Base-by-base conservation (phyloP, 2,797 vertebrate species). In the Mergus octosetaceus region DNA sequence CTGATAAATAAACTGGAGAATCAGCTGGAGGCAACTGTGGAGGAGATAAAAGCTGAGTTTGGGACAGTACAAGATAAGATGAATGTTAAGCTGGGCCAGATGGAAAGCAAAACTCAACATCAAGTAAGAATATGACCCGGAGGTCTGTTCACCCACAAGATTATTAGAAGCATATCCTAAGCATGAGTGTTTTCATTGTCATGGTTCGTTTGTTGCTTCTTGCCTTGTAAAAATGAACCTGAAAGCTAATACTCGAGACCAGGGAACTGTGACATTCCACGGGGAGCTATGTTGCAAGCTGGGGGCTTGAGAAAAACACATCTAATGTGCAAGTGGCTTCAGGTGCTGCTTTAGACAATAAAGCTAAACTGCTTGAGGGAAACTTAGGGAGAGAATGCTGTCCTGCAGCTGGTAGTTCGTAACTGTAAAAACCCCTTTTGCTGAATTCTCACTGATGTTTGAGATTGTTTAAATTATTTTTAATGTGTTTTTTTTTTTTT, bases 1-100 rank as follows among this genome's bases (percentile, higher is more conserved):
- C 98, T 99, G 25, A 98, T 99, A 97, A 98, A 95, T 94, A 99
- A 99, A 97, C 97, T 99, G 97, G 99, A 99, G 97, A 99, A 99
- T 97, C 99, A 99, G 97, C 95, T 99, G 96, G 98, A 99, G 96
- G 99, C 99, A 79, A 98, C 99, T 0, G 98, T 99, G 97, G 99
- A 99, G 97, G 99, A 99, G 97, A 98, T 99, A 97, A 99, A 98
- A 97, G 98, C 98, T 3, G 99, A 99, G 97, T 98, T 99, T 97
- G 98, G 98, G 34, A 98, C 98, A 0, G 98, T 99, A 51, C 99
- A 99, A 95, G 98, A 99, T 94, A 98, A 99, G 88, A 98, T 99
- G 98, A 99, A 99, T 94, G 97, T 75, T 74, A 99, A 99, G 97
- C 97, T 99, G 97, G 99, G 99, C 20, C 99, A 99, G 81, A 97